These are phyloP conservation scores for Subanguina moxae DNA, from an alignment of 1,140 invertebrate species.

Conservation along the genomic window DNA sequence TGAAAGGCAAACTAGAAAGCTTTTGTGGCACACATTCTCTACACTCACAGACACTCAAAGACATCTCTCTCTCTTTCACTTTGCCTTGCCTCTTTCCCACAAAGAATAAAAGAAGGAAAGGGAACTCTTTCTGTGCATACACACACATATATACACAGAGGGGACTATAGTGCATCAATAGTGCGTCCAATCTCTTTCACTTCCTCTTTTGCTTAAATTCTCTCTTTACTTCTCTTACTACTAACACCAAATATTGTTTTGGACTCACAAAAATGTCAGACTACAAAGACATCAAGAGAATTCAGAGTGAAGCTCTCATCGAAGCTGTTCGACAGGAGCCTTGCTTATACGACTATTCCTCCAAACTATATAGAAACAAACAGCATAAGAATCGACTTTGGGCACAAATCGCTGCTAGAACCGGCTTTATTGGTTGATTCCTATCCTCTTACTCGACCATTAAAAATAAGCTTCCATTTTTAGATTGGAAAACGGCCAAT, in stretches of 20 bases:
- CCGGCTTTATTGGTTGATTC: background rate
- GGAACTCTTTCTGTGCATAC: background rate
- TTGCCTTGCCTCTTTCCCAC: background rate
- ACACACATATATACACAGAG: too few species aligned
- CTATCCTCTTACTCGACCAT: background rate
- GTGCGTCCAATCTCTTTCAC: too few species aligned
- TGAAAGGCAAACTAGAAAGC: background rate
- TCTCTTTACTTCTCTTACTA: too few species aligned
- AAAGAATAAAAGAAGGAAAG: background rate
- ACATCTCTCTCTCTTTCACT: background rate
- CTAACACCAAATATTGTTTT: too few species aligned
- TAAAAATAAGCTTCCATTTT: background rate
- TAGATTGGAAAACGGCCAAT: slow-evolving; percentile 5
- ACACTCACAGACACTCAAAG: background rate
- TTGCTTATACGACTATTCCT: background rate
- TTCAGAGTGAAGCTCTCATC: too few species aligned
- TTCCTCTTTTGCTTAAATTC: too few species aligned
- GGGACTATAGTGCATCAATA: too few species aligned
- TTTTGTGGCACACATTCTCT: background rate
- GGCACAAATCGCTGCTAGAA: background rate
- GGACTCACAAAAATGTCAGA: too few species aligned
- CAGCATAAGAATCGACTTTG: background rate
- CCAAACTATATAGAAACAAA: slow-evolving; percentile 1
- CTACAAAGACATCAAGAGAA: too few species aligned
- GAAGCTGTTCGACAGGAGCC: background rate